Conservation (phyloP, 2,888 invertebrate species). For the Vesta saturnalis region DNA sequence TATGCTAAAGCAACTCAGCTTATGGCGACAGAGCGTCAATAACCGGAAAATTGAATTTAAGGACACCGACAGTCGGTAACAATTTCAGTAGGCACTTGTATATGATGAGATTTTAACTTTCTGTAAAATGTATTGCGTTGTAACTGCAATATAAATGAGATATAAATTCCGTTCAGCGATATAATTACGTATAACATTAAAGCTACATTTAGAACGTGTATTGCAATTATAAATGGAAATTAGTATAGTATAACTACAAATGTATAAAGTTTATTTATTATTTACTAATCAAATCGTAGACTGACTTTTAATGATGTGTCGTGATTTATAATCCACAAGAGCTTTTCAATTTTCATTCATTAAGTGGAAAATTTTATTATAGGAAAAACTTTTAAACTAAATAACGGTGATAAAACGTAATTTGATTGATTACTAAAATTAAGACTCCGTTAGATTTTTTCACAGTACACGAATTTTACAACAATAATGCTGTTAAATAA, state of each 20-base stretch:
- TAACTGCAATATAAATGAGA: not conserved
- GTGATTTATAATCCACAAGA: constrained; percentile 2
- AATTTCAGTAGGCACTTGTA: constrained; percentile 16
- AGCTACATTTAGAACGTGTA: not conserved
- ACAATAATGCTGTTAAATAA: not conserved
- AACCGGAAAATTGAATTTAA: constrained; percentile 63
- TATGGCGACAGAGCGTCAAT: constrained; percentile 59
- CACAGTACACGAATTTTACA: too few species aligned
- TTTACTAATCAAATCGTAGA: constrained; percentile 9
- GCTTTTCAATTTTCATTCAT: not conserved
- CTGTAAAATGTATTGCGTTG: constrained; percentile 6
- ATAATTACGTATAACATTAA: not conserved
- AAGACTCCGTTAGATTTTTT: too few species aligned
- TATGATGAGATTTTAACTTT: constrained; percentile 22
- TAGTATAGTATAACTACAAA: not conserved
- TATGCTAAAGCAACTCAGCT: constrained; percentile 52
- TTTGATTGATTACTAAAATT: constrained; percentile 6
- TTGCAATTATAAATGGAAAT: constrained; percentile 1
- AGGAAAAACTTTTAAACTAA: not conserved
- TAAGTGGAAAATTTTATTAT: not conserved
- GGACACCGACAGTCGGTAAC: constrained; percentile 42
- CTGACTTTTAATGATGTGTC: constrained; percentile 6
- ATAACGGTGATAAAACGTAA: too few species aligned
- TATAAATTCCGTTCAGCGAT: not conserved
- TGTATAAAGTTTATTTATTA: not conserved